phyloP scores from a whole-genome alignment of 2,113 vertebrate genomes.

The Peromyscus polionotus region DNA sequence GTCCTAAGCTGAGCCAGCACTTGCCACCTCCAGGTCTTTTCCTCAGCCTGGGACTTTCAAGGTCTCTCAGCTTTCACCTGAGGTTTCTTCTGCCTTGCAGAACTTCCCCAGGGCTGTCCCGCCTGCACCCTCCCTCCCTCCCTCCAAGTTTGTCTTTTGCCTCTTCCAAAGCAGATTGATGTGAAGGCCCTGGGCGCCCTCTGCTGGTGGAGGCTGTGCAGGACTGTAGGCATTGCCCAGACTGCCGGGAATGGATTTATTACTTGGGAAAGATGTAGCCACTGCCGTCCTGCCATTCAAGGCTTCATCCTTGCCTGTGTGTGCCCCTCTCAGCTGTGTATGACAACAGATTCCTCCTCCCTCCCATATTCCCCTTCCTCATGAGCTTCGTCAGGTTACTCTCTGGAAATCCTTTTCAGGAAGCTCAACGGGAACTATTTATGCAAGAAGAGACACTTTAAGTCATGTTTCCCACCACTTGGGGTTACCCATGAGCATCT shows the following conservation, averaged over 20 bases:
- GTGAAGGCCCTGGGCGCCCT: constrained; percentile 74
- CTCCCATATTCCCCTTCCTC: not conserved
- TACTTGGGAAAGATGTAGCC: accelerated
- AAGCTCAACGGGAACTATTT: not conserved
- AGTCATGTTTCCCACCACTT: too few species aligned
- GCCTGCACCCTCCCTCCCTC: too few species aligned
- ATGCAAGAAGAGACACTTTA: not conserved
- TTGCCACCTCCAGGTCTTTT: not conserved
- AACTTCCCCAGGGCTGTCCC: not conserved
- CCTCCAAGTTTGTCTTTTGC: accelerated
- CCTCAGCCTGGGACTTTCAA: not conserved
- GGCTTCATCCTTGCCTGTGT: accelerated
- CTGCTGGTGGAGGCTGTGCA: constrained; percentile 66
- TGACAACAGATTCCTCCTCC: too few species aligned
- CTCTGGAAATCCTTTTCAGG: not conserved
- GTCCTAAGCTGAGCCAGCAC: too few species aligned
- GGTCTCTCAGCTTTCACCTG: not conserved
- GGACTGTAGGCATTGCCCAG: not conserved
- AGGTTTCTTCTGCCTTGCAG: not conserved
- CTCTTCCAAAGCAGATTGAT: not conserved
- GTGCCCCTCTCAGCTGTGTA: not conserved
- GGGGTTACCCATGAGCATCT: not conserved
- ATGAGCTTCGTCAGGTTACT: not conserved
- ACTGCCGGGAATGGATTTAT: accelerated
- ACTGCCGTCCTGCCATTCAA: too few species aligned